Evolutionary conservation across 2,797 vertebrate species (phyloP).

Genomic region (Aphelocoma californica): DNA sequence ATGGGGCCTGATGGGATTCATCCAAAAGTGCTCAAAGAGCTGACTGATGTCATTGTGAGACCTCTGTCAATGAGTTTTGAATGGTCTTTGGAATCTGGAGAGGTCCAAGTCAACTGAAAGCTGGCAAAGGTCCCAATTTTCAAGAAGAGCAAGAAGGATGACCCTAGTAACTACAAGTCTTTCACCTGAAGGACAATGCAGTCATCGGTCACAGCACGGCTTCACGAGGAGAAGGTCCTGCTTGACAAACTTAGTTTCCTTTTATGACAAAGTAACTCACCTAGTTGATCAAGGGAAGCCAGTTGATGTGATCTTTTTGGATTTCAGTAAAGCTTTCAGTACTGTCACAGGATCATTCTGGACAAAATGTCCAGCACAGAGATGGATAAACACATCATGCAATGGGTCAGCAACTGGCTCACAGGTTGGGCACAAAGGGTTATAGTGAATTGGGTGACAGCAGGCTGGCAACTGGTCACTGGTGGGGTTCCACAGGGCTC

Average conservation of each 20-base stretch:
- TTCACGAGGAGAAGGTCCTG: not conserved
- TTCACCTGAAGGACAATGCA: not conserved
- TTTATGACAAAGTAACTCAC: not conserved
- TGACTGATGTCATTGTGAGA: not conserved
- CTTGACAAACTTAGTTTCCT: not conserved
- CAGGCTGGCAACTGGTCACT: not conserved
- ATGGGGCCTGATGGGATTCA: not conserved
- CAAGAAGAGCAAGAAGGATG: not conserved
- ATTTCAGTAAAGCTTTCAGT: not conserved
- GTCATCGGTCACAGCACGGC: not conserved
- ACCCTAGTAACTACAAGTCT: not conserved
- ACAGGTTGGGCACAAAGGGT: not conserved
- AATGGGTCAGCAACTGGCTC: not conserved
- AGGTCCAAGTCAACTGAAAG: not conserved
- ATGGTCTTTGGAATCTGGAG: not conserved
- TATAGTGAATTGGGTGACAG: not conserved
- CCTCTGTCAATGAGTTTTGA: not conserved
- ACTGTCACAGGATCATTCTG: not conserved
- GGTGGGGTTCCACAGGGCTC: not conserved
- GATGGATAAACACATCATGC: not conserved
- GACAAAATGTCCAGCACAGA: not conserved
- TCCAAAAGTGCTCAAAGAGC: not conserved
- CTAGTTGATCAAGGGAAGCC: not conserved
- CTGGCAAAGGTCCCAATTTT: not conserved
- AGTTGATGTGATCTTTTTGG: not conserved